These are phyloP conservation scores for Ploceus nigricollis DNA, from an alignment of 2,113 vertebrate genomes.

Conservation along the genomic window DNA sequence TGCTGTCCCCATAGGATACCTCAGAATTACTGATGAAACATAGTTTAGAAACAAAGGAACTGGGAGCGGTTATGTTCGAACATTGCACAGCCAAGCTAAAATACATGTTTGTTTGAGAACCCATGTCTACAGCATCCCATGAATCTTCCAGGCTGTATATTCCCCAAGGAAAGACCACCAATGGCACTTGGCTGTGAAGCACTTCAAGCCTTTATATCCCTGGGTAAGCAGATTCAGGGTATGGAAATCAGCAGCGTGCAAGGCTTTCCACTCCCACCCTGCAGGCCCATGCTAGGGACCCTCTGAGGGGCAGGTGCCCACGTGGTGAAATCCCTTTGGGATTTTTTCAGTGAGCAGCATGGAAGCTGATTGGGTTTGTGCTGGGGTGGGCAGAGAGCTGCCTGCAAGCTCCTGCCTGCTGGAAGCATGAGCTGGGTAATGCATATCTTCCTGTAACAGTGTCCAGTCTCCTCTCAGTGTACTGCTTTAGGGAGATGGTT, in stretches of 20 bases:
- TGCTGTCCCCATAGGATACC: neutral
- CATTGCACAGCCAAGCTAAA: neutral
- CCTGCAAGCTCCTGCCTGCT: neutral
- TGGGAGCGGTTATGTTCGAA: neutral
- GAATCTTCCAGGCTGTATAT: neutral
- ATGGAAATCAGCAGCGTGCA: neutral
- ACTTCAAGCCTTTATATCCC: neutral
- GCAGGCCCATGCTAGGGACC: neutral
- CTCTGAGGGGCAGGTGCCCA: neutral
- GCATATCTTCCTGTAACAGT: neutral
- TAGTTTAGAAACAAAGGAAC: neutral
- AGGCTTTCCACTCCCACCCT: neutral
- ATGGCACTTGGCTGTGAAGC: neutral
- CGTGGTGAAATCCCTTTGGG: neutral
- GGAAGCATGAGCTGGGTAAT: neutral
- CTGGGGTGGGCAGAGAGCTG: neutral
- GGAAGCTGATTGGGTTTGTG: neutral
- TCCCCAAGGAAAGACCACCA: neutral
- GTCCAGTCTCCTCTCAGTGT: neutral
- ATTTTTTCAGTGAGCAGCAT: neutral
- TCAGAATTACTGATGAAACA: neutral
- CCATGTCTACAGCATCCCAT: neutral
- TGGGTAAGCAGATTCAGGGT: neutral
- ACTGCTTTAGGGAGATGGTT: neutral
- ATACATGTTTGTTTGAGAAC: neutral